Evolutionary conservation across 2,797 vertebrate species (phyloP).

Genomic region (Parauchenoglanis punctatus): DNA sequence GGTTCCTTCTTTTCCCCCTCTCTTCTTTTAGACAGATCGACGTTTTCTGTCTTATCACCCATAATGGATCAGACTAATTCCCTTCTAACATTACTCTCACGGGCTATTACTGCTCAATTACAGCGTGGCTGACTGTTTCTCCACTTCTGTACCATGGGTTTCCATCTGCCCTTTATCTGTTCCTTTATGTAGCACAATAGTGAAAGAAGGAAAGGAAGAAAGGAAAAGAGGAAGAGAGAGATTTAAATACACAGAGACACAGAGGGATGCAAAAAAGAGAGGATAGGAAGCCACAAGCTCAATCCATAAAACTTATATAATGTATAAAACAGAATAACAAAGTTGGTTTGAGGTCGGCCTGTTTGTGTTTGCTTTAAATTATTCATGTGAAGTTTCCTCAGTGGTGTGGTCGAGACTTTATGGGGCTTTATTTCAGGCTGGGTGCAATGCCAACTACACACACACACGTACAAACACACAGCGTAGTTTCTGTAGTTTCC

Average conservation of each 20-base stretch:
- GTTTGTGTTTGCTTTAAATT: constrained; percentile 37
- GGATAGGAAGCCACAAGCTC: constrained; percentile 4
- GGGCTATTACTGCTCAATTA: constrained; percentile 51
- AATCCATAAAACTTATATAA: constrained; percentile 31
- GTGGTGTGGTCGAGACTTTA: constrained; percentile 30
- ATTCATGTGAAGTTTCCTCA: constrained; percentile 40
- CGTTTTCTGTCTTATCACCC: constrained; percentile 49
- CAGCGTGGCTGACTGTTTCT: constrained; percentile 29
- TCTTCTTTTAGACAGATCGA: constrained; percentile 31
- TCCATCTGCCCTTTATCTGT: constrained; percentile 36
- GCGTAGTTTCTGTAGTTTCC: constrained; percentile 41
- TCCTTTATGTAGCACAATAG: constrained; percentile 17
- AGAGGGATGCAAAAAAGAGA: not conserved
- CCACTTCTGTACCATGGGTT: constrained; percentile 25
- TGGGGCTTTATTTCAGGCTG: constrained; percentile 30
- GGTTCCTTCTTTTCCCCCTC: constrained; percentile 14
- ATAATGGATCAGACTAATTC: constrained; percentile 51
- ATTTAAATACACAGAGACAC: not conserved
- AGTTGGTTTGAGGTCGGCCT: constrained; percentile 22
- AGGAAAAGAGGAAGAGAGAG: constrained; percentile 2
- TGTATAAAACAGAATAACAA: constrained; percentile 28
- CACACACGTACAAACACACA: constrained; percentile 22
- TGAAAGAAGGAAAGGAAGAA: constrained; percentile 4
- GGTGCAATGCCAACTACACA: constrained; percentile 3
- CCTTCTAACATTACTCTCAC: constrained; percentile 50